These are phyloP conservation scores for Ladona fulva DNA, from an alignment of 1,140 invertebrate species.

Conservation along the genomic window DNA sequence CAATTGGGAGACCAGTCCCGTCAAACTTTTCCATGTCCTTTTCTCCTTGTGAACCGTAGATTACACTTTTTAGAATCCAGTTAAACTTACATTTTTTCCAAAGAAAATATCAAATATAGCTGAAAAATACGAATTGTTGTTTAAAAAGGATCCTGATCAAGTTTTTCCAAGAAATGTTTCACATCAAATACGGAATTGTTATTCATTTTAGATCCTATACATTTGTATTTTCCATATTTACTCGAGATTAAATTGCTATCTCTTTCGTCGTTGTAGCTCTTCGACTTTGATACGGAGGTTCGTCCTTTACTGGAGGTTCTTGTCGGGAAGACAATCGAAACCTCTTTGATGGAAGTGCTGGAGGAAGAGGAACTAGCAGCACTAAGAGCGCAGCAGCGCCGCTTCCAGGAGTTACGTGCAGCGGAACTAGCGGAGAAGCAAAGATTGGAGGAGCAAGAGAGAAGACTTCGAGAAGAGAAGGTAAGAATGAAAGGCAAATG, in stretches of 20 bases:
- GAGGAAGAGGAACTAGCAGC: slow-evolving; percentile 67
- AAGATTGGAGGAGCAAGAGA: slow-evolving; percentile 62
- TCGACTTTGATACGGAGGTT: slow-evolving; percentile 82
- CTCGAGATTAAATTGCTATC: background rate
- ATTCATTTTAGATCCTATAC: too few relatives aligned
- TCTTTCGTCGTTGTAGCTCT: slow-evolving; percentile 44
- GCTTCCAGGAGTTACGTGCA: slow-evolving; percentile 60
- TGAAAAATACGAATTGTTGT: too few relatives aligned
- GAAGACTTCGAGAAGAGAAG: slow-evolving; percentile 50
- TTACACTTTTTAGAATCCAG: too few relatives aligned
- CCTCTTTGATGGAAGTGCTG: slow-evolving; percentile 71
- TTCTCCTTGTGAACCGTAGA: too few relatives aligned
- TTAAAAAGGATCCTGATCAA: too few relatives aligned
- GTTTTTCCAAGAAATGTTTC: too few relatives aligned
- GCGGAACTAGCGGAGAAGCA: slow-evolving; percentile 68
- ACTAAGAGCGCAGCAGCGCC: slow-evolving; percentile 64
- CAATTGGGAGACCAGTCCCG: too few relatives aligned
- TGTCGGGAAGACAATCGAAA: slow-evolving; percentile 78
- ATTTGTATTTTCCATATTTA: background rate
- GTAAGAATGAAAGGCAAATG: slow-evolving; percentile 45
- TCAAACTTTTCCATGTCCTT: too few relatives aligned
- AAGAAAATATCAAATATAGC: too few relatives aligned
- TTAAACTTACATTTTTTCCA: too few relatives aligned
- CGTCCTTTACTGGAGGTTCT: slow-evolving; percentile 77
- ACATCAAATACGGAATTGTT: too few relatives aligned